Conservation (phyloP, 1,140 invertebrate genomes). For the Scaptodrosophila lebanonensis region DNA sequence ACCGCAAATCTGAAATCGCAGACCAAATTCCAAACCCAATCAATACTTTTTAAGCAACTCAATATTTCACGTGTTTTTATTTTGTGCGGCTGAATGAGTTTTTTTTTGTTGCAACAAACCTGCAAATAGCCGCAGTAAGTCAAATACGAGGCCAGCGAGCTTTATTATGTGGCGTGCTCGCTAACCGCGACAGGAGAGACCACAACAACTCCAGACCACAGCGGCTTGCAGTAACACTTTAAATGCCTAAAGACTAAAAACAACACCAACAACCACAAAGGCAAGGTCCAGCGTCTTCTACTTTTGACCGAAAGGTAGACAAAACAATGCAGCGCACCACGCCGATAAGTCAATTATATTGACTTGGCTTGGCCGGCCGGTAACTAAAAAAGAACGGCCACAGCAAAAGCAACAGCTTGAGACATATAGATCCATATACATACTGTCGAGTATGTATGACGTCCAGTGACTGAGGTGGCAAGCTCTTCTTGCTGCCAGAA, state of each 20-base stretch:
- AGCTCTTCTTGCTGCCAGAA: constrained; percentile 23
- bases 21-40: constrained; percentile 37
- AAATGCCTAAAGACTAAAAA: not conserved
- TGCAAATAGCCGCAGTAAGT: constrained; percentile 61
- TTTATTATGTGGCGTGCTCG: constrained; percentile 52
- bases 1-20: constrained; percentile 40
- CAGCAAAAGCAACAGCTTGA: no score
- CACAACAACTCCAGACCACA: constrained; percentile 20
- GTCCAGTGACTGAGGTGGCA: constrained; percentile 63
- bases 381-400: constrained; percentile 42
- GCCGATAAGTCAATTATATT: constrained; percentile 69
- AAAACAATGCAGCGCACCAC: constrained; percentile 51
- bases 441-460: no score
- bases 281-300: constrained; percentile 7
- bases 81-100: constrained; percentile 49
- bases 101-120: constrained; percentile 18
- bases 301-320: constrained; percentile 30
- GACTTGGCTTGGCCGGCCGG: constrained; percentile 59
- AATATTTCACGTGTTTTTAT: constrained; percentile 69
- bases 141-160: constrained; percentile 69
- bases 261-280: constrained; percentile 5
- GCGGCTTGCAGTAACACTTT: no score
- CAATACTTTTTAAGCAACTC: constrained; percentile 58
- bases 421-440: no score
- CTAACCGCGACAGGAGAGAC: constrained; percentile 44